Evolutionary conservation across 2,113 vertebrate species (phyloP), one percentile per base, ranked within the genome.

Genomic region (Xyliphius kryptos): DNA sequence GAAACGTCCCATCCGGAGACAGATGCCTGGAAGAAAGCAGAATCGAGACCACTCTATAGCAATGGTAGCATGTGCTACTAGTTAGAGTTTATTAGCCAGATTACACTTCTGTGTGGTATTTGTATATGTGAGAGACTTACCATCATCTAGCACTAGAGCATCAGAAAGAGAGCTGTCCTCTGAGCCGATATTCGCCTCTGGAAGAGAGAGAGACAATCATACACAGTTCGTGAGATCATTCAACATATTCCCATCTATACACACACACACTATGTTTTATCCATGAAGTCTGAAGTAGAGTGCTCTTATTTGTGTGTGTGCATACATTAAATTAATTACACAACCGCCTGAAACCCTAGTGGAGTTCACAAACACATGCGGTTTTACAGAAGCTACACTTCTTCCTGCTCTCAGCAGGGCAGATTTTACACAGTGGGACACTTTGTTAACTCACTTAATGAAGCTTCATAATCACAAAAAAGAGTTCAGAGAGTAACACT

Each of bases 161-260:
- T 98, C 96, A 0, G 95, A 97, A 50, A 98, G 83, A 3, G 95
- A 98, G 75, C 94, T 95, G 82, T 98, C 95, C 82, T 98, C 96
- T 69, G 93, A 97, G 77, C 91, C 91, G 44, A 97, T 92, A 64
- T 97, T 98, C 73, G 94, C 96, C 82, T 98, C 95, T 97, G 73
- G 49, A 56, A 51, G 70, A n/a, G n/a, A n/a, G 15, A 65, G 16
- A 49, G 19, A 64, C 32, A 60, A 8, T 20, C 49, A 13, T 7
- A 22, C 49, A 57, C 20, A 49, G 46, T 15, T 20, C 20, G 38
- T 13, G 26, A 65, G 21, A 5, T 48, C 21, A 6, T 43, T 53
- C 43, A 19, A 43, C 48, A n/a, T n/a, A n/a, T n/a, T n/a, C n/a
- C n/a, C n/a, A 56, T 44, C 56, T 15, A 21, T n/a, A n/a, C n/a